These are phyloP conservation scores for Pocillopora grandis DNA, from an alignment of 92 coral and sea anemone species.

Conservation along the genomic window DNA sequence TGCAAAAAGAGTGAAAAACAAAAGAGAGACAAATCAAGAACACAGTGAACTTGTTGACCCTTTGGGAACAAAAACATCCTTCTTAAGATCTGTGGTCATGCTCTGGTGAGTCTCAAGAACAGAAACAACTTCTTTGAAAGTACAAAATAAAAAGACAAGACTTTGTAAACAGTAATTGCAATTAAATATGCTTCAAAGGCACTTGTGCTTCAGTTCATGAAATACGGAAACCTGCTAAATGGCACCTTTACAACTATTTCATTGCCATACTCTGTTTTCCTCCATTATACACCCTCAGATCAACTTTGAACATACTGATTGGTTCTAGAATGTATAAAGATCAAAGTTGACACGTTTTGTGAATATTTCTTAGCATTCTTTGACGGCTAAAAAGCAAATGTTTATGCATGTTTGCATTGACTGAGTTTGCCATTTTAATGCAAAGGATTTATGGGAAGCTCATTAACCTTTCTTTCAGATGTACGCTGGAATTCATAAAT, in stretches of 20 bases:
- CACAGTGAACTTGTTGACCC: conserved; percentile 40
- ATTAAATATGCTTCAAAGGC: neutral
- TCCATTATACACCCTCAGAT: neutral
- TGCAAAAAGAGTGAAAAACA: conserved; percentile 27
- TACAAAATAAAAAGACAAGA: conserved; percentile 6
- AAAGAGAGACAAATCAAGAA: conserved; percentile 20
- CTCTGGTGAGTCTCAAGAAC: conserved; percentile 19
- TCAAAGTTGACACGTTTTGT: conserved; percentile 7
- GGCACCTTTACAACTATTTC: neutral
- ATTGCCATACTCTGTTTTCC: neutral
- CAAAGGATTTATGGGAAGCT: neutral
- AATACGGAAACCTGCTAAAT: neutral
- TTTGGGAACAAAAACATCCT: conserved; percentile 45
- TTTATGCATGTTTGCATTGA: conserved; percentile 30
- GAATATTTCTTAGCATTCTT: conserved; percentile 11
- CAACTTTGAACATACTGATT: neutral
- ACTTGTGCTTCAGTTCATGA: neutral
- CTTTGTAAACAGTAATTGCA: conserved; percentile 23
- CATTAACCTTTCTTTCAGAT: conserved; percentile 1
- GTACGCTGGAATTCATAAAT: conserved; percentile 41
- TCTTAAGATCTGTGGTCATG: conserved; percentile 40
- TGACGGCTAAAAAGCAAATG: conserved; percentile 12
- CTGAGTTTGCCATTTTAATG: conserved; percentile 17
- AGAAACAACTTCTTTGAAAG: conserved; percentile 41
- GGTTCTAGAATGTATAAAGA: neutral